Evolutionary conservation across 2,113 vertebrate species (phyloP).

Genomic region (Melanerpes aurifrons): DNA sequence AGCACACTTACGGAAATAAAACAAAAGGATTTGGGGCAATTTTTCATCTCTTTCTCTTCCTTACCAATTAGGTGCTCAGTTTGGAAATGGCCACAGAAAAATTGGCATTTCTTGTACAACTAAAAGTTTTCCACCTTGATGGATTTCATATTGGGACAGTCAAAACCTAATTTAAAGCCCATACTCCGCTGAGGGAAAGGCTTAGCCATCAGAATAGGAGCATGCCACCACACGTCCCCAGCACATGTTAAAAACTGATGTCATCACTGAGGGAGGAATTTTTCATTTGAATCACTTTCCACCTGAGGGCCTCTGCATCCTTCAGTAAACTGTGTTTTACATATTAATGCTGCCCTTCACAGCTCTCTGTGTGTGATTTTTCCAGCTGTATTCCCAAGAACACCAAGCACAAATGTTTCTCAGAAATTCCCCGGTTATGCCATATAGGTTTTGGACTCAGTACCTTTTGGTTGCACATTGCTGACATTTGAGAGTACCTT

Average conservation of each 20-base stretch:
- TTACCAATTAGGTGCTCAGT: neutral
- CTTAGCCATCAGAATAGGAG: neutral
- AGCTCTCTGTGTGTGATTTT: neutral
- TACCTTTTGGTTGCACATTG: neutral
- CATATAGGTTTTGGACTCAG: neutral
- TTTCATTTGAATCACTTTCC: neutral
- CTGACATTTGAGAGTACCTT: neutral
- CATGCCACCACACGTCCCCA: neutral
- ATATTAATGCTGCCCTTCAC: neutral
- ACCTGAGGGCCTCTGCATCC: neutral
- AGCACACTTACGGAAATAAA: neutral
- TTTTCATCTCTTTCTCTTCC: neutral
- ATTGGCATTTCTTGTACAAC: neutral
- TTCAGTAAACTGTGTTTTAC: neutral
- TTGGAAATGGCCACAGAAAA: neutral
- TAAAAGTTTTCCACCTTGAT: neutral
- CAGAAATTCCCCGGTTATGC: neutral
- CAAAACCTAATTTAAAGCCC: neutral
- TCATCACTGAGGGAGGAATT: neutral
- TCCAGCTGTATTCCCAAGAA: neutral
- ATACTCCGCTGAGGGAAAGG: neutral
- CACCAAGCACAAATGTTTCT: neutral
- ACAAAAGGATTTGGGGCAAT: neutral
- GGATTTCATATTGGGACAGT: neutral
- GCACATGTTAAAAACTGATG: neutral